Evolutionary conservation across 2,797 vertebrate species (phyloP), one percentile per base, ranked within the genome.

Genomic region (Varecia variegata): DNA sequence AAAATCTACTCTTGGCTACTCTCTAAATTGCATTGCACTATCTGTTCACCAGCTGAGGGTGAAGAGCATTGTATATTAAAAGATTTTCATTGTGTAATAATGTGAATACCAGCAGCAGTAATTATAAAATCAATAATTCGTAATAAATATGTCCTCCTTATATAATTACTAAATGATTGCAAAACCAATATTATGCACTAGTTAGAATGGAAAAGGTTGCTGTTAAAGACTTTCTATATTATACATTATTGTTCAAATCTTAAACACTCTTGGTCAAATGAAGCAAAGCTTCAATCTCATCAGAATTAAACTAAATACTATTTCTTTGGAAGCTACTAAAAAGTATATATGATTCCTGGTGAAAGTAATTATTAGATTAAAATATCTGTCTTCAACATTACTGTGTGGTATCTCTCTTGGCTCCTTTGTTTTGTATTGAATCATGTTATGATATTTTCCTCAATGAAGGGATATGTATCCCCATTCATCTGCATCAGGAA

Each of bases 121-220:
- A 99, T 99, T 99, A 99, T 99, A 99, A 99, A 99, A 99, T 99
- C 99, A 99, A 99, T 99, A 99, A 99, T 99, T 98, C 85, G 98
- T 99, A 99, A 99, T 99, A 99, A 99, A 99, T 99, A 99, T 99
- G 99, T 99, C 99, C 98, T 99, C 98, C 99, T 99, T 98, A 99
- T 99, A 99, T 99, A 99, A 99, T 99, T 99, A 99, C 99, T 98
- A 99, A 99, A 99, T 99, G 99, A 99, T 99, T 99, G 99, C 98
- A 99, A 99, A 99, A 99, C 99, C 99, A 98, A 99, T 99, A 99
- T 98, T 96, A 98, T 98, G 90, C 97, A 98, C 98, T 98, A 97
- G 97, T 98, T 98, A 98, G 97, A 98, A 98, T 98, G 96, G 97
- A 98, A 98, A 98, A 98, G 98, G 98, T 98, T 98, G 97, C 97